These are phyloP conservation scores for Potamarius usumacintae DNA, from an alignment of 2,113 vertebrate species.

Conservation along the genomic window DNA sequence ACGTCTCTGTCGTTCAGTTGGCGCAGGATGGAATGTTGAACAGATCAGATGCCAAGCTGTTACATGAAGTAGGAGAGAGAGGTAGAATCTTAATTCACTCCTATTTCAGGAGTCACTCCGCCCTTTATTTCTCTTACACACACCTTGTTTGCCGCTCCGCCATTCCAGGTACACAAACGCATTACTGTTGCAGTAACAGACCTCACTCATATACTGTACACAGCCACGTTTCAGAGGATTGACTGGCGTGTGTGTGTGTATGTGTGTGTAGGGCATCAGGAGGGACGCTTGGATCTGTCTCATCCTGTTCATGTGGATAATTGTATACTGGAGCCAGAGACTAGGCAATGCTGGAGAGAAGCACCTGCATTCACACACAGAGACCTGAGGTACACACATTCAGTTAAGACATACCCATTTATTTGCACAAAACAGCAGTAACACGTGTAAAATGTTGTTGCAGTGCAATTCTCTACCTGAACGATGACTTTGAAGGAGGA, in stretches of 20 bases:
- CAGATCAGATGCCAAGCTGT: conserved; percentile 75
- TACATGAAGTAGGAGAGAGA: conserved; percentile 87
- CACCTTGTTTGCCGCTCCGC: conserved; percentile 93
- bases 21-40: conserved; percentile 81
- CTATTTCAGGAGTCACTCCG: conserved; percentile 86
- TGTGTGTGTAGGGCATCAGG: conserved; percentile 79
- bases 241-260: background rate
- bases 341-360: conserved; percentile 89
- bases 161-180: conserved; percentile 75
- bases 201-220: too few species aligned
- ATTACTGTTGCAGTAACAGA: too few species aligned
- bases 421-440: background rate
- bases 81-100: conserved; percentile 79
- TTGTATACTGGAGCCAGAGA: conserved; percentile 91
- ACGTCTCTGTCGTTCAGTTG: conserved; percentile 69
- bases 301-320: conserved; percentile 96
- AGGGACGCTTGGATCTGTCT: conserved; percentile 87
- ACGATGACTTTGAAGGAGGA: conserved; percentile 90
- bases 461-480: conserved; percentile 93
- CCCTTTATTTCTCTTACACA: conserved; percentile 85
- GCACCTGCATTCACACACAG: conserved; percentile 89
- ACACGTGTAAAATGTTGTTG: conserved; percentile 13
- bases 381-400: conserved; percentile 83
- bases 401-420: background rate
- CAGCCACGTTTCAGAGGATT: background rate